These are phyloP conservation scores for Pangasius sanitwongsei DNA, from an alignment of 2,797 vertebrate genomes.

Conservation along the genomic window DNA sequence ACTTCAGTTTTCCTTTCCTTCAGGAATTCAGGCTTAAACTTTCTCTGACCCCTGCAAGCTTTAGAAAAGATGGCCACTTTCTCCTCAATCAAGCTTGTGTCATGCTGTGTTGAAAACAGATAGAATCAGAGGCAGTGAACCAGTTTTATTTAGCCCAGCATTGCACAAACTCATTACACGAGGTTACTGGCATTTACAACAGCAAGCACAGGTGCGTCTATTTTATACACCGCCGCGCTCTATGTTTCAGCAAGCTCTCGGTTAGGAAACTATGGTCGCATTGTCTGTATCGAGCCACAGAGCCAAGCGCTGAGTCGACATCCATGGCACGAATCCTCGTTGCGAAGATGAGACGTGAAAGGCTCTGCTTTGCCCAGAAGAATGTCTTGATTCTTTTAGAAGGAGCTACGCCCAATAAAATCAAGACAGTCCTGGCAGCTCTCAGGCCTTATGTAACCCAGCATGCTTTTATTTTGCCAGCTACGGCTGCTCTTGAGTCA, in stretches of 20 bases:
- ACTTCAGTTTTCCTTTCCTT: background rate
- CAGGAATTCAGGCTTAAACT: constrained; percentile 3
- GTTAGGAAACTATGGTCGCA: constrained; percentile 51
- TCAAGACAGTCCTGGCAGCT: constrained; percentile 39
- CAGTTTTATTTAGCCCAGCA: constrained; percentile 21
- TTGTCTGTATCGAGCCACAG: constrained; percentile 43
- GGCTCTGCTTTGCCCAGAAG: constrained; percentile 41
- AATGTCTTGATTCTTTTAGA: constrained; percentile 46
- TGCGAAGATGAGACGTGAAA: constrained; percentile 49
- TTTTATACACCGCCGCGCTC: constrained; percentile 39
- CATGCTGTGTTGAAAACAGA: constrained; percentile 12
- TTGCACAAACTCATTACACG: constrained; percentile 46
- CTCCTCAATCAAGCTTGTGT: background rate
- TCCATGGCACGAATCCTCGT: constrained; percentile 33
- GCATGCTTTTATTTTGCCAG: constrained; percentile 45
- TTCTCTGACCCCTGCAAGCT: constrained; percentile 13
- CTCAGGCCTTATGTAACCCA: constrained; percentile 42
- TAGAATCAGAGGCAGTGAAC: constrained; percentile 8
- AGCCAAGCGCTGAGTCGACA: constrained; percentile 49
- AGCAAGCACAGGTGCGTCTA: constrained; percentile 42
- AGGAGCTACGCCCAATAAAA: constrained; percentile 45
- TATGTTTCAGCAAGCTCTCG: constrained; percentile 43
- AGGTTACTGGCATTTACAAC: constrained; percentile 51
- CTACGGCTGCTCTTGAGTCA: constrained; percentile 38
- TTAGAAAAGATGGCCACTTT: background rate